Base-by-base conservation (phyloP, 2,797 vertebrate species). In the Urocyon cinereoargenteus region DNA sequence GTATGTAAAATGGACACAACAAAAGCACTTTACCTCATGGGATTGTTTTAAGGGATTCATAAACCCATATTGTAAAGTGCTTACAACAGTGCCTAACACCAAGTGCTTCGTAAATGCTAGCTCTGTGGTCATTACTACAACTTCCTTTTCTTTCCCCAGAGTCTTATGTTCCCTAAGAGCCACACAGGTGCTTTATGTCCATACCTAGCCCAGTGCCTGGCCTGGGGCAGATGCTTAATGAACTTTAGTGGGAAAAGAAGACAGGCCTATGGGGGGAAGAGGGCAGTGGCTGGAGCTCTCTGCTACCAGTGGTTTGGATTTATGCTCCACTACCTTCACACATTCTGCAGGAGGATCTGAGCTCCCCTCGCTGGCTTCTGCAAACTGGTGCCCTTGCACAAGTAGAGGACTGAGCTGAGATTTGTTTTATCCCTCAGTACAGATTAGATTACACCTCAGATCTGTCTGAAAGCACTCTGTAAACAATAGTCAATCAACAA, bases 251-350 rank as follows among this genome's bases (percentile, higher is more conserved):
- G n/a, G 28, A 0, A 53, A 6, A 1, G 11, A 12, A 14, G 34
- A 13, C 3, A 3, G 1, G 0, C 24, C 22, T 13, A 7, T 4
- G 22, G 5, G 34, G n/a, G n/a, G 40, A 19, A 16, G 19, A 4
- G 12, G 31, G 34, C 0, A 0, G 19, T 13, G 11, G 34, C 0
- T 12, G 31, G 21, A 15, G 49, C 5, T 2, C 40, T 7, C 8
- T 5, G 31, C n/a, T 14, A 0, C 49, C 40, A 0, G 0, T 2
- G 53, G 51, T 45, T n/a, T n/a, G 26, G 53, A 7, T 19, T 9
- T 22, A 16, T 1, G 28, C 15, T n/a, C 2, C 4, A 11, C 22
- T 16, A 0, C 34, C 79, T 6, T 36, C 9, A 15, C 12, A 8
- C 16, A 26, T 77, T 36, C 51, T 31, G 13, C 53, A 3, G 0